Evolutionary conservation across 2,113 vertebrate species (phyloP).

Genomic region (Anser cygnoides): DNA sequence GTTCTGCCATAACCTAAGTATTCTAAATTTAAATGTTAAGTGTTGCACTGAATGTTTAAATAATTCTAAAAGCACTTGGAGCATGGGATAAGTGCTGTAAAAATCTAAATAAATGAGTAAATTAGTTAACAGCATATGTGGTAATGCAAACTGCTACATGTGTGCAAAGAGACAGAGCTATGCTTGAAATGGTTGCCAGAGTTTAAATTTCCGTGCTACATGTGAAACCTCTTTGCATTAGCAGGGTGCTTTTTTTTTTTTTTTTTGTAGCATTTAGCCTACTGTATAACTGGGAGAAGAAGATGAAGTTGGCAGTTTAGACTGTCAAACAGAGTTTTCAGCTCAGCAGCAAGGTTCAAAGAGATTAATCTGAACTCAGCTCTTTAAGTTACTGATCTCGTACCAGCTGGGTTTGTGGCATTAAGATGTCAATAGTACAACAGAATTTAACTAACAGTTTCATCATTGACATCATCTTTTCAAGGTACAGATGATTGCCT

Average conservation of each 20-base stretch:
- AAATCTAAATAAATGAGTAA: constrained; percentile 69
- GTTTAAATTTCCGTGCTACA: constrained; percentile 44
- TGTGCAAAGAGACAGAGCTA: constrained; percentile 44
- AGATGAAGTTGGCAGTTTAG: constrained; percentile 51
- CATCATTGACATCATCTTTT: constrained; percentile 68
- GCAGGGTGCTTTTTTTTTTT: not conserved
- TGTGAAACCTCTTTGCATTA: constrained; percentile 14
- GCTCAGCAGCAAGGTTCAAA: constrained; percentile 33
- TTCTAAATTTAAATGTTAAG: constrained; percentile 71
- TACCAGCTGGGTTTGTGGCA: constrained; percentile 54
- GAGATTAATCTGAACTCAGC: constrained; percentile 35
- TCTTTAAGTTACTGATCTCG: constrained; percentile 43
- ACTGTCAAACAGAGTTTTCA: constrained; percentile 45
- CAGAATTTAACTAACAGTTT: constrained; percentile 73
- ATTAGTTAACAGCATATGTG: constrained; percentile 65
- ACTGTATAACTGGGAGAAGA: constrained; percentile 47
- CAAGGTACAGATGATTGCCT: constrained; percentile 73
- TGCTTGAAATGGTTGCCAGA: constrained; percentile 17
- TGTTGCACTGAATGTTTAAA: constrained; percentile 60
- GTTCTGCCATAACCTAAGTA: constrained; percentile 58
- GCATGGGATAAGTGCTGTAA: constrained; percentile 63
- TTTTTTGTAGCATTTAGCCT: not conserved
- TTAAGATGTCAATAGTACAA: constrained; percentile 74
- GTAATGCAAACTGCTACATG: constrained; percentile 59
- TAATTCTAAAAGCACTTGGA: constrained; percentile 70